Conservation (phyloP, 2,113 vertebrate genomes). For the Anarrhichthys ocellatus region DNA sequence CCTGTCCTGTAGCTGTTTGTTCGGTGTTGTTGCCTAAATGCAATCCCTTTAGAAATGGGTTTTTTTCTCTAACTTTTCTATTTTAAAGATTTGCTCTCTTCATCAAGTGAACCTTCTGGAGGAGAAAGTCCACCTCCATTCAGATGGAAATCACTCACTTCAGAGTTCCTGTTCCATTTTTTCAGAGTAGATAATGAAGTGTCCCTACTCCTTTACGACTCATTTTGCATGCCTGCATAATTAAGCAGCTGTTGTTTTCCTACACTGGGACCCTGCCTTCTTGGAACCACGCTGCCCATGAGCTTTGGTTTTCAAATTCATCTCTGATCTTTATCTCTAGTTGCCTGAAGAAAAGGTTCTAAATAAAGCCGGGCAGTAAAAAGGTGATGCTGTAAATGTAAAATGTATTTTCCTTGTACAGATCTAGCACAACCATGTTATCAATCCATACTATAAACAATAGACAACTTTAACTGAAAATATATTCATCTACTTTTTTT, state of each 20-base stretch:
- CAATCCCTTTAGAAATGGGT: not conserved
- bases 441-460: not conserved
- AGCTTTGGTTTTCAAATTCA: slow-evolving; percentile 7
- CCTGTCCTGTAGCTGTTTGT: not conserved
- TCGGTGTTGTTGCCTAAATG: not conserved
- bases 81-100: not conserved
- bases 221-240: slow-evolving; percentile 46
- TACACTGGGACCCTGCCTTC: not conserved
- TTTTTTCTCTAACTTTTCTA: not conserved
- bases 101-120: not conserved
- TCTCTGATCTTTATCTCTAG: not conserved
- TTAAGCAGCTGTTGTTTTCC: slow-evolving; percentile 32
- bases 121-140: slow-evolving; percentile 32
- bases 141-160: slow-evolving; percentile 33
- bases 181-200: slow-evolving; percentile 39
- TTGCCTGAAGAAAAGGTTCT: not conserved
- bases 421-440: not conserved
- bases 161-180: not conserved
- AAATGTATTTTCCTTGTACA: not conserved
- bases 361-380: not conserved
- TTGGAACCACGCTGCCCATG: not conserved
- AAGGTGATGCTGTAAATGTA: too few relatives aligned
- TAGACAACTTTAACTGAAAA: not conserved
- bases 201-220: slow-evolving; percentile 29
- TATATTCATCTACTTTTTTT: not conserved